Conservation (phyloP, 2,113 vertebrate species). For the Lepisosteus oculatus region DNA sequence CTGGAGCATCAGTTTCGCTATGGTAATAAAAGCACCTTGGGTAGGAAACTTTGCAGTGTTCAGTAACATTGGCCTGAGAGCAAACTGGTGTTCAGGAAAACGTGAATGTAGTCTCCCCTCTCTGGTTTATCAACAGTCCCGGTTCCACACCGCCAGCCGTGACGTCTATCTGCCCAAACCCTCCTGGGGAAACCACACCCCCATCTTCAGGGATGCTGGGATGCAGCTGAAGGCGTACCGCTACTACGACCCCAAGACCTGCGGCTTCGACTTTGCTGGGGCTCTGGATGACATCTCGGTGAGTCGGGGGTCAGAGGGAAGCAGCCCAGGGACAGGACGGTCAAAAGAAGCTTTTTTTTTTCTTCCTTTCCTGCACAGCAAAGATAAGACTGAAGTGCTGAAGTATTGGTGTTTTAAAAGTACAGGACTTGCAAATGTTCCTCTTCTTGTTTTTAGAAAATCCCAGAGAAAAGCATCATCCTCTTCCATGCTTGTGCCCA, state of each 20-base stretch:
- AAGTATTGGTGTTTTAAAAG: not conserved
- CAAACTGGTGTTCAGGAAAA: too few species aligned
- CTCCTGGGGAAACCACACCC: slow-evolving; percentile 95
- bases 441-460: slow-evolving; percentile 72
- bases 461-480: slow-evolving; percentile 88
- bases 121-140: slow-evolving; percentile 64
- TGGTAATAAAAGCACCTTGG: too few species aligned
- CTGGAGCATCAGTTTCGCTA: too few species aligned
- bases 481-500: slow-evolving; percentile 93
- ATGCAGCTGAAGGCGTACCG: slow-evolving; percentile 88
- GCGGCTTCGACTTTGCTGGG: slow-evolving; percentile 90
- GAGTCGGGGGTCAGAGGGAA: slow-evolving; percentile 45
- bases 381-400: not conserved
- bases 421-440: not conserved
- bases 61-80: too few species aligned
- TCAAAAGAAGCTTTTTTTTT: too few species aligned
- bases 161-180: slow-evolving; percentile 94
- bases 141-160: slow-evolving; percentile 80
- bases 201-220: slow-evolving; percentile 93
- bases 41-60: too few species aligned
- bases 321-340: not conserved
- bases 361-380: not conserved
- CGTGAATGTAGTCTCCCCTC: not conserved
- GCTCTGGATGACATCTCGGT: slow-evolving; percentile 93
- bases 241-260: slow-evolving; percentile 90